Base-by-base conservation (phyloP, 2,888 invertebrate species). In the Pediacus dermestoides region DNA sequence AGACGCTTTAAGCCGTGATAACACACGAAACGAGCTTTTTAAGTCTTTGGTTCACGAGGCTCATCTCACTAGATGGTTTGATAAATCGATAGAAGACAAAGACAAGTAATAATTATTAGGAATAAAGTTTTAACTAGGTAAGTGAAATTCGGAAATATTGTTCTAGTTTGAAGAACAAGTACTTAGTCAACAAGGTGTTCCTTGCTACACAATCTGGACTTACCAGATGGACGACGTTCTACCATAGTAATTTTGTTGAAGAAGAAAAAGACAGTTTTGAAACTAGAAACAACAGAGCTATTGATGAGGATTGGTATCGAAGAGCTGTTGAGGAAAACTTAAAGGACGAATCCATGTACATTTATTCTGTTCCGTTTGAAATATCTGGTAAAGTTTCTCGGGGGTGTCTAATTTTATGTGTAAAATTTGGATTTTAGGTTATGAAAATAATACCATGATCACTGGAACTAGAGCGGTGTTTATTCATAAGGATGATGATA, bases 261-360 rank as follows among this genome's bases (percentile, higher is more conserved):
- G 56, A 55, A 25, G 47, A 52, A 3, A 46, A 56, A 21, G 55
- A 53, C 84, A 87, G 37, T 74, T 77, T 55, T 28, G 55, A 55
- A 28, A 44, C 48, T 7, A 44, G 50, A 39, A 81, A 85, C 66
- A 80, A 81, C 2, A 75, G 79, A 26, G 81, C 90, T 1, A 88
- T 87, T 31, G 90, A 92, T 63, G 90, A 92, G 66, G 78, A 86
- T 28, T 92, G 89, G 88, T 92, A 92, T 65, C 82, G 84, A 43
- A 76, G 90, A 11, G 86, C 91, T 0, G 89, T 91, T 0, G 89
- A 91, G 54, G 86, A 88, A 57, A 82, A 90, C 69, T 75, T 84
- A 45, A 73, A 83, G 13, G 75, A 86, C 41, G 80, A 82, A 1
- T 78, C 82, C 18, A 85, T 85, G 57, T 91, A 87, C 63, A 86